Evolutionary conservation across 2,888 invertebrate genomes (phyloP).

Genomic region (Philaethria dido): DNA sequence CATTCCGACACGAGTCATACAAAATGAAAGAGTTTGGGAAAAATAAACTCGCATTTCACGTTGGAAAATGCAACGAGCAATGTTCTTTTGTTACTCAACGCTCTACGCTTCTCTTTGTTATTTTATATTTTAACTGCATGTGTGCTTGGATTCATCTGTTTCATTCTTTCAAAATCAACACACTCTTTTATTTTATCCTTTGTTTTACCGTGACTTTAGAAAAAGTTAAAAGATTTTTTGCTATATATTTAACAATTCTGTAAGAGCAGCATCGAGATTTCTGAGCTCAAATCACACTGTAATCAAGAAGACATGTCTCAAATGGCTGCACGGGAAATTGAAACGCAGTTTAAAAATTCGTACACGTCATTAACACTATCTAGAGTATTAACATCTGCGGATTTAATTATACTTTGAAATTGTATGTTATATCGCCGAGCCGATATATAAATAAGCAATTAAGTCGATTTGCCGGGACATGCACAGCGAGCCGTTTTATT

Average conservation of each 20-base stretch:
- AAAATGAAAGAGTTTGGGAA: constrained; percentile 53
- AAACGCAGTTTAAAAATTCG: constrained; percentile 8
- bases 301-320: background rate
- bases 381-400: constrained; percentile 26
- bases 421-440: constrained; percentile 27
- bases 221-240: constrained; percentile 9
- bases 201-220: constrained; percentile 41
- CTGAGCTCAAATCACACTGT: background rate
- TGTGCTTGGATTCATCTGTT: constrained; percentile 50
- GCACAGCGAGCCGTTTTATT: constrained; percentile 55
- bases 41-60: constrained; percentile 53
- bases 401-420: constrained; percentile 37
- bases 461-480: constrained; percentile 62
- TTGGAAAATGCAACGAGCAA: constrained; percentile 52
- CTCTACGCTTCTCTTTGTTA: constrained; percentile 50
- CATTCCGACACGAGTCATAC: constrained; percentile 53
- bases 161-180: constrained; percentile 51
- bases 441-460: constrained; percentile 55
- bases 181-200: constrained; percentile 45
- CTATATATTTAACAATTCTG: background rate
- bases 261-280: constrained; percentile 2
- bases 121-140: constrained; percentile 52
- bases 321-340: background rate
- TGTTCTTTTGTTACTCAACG: constrained; percentile 51
- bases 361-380: constrained; percentile 16